Evolutionary conservation across 2,888 invertebrate genomes (phyloP).

Genomic region (Trissoscelio sp.): DNA sequence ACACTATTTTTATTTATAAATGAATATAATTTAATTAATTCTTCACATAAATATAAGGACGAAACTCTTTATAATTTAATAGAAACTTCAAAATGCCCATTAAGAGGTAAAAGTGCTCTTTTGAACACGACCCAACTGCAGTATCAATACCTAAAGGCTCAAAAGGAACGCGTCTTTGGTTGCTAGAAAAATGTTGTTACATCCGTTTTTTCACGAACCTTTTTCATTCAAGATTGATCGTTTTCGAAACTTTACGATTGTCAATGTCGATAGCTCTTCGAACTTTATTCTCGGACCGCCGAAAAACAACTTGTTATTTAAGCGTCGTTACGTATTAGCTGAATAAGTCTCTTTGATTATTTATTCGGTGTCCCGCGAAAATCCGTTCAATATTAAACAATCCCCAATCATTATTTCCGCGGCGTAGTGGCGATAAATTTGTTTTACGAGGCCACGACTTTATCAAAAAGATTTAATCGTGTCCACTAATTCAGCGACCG

Average conservation of each 20-base stretch:
- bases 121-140: no score
- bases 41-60: no score
- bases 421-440: constrained; percentile 39
- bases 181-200: not conserved
- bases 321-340: no score
- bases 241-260: constrained; percentile 4
- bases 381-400: constrained; percentile 34
- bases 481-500: constrained; percentile 32
- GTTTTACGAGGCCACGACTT: constrained; percentile 25
- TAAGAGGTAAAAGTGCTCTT: not conserved
- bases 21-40: no score
- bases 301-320: not conserved
- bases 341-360: not conserved
- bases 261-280: not conserved
- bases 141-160: no score
- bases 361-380: constrained; percentile 1
- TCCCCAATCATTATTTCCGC: constrained; percentile 29
- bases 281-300: not conserved
- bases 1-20: not conserved
- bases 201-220: not conserved
- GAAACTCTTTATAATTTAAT: not conserved
- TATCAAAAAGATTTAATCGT: constrained; percentile 38
- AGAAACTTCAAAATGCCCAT: not conserved
- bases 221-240: not conserved
- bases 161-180: not conserved